These are phyloP conservation scores for Lepus americanus DNA, from an alignment of 2,113 vertebrate genomes.

Conservation along the genomic window DNA sequence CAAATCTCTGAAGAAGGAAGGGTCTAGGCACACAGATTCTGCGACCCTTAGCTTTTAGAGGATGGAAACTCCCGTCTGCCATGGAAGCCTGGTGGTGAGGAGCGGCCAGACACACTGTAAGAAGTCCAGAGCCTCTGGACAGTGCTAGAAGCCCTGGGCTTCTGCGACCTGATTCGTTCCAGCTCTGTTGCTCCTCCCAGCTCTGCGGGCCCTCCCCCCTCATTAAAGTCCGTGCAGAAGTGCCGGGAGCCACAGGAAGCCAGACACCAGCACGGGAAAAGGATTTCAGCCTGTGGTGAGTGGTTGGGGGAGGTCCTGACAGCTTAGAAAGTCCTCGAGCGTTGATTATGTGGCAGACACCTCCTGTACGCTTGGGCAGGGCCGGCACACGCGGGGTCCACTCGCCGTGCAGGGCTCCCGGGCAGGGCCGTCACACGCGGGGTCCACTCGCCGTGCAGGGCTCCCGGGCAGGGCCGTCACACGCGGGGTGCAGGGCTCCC, in stretches of 20 bases:
- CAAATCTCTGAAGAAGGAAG: neutral
- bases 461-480: neutral
- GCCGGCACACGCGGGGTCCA: neutral
- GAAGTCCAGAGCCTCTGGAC: neutral
- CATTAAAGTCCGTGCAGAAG: neutral
- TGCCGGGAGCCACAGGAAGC: neutral
- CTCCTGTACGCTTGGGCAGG: neutral
- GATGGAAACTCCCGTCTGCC: neutral
- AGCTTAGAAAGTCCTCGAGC: neutral
- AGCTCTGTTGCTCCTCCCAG: neutral
- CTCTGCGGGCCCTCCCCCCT: neutral
- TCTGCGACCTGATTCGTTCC: neutral
- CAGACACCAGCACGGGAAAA: neutral
- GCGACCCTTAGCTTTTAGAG: neutral
- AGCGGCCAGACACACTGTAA: neutral
- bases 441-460: no score
- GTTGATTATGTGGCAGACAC: neutral
- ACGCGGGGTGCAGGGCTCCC: no score
- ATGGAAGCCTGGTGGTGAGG: neutral
- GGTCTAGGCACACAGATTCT: neutral
- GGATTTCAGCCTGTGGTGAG: constrained; percentile 40
- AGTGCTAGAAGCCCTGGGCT: neutral
- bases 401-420: no score
- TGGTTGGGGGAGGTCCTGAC: neutral
- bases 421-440: neutral